Conservation (phyloP, 37 sponge, comb jelly and placozoan genomes). For the Aphrocallistes beatrix region DNA sequence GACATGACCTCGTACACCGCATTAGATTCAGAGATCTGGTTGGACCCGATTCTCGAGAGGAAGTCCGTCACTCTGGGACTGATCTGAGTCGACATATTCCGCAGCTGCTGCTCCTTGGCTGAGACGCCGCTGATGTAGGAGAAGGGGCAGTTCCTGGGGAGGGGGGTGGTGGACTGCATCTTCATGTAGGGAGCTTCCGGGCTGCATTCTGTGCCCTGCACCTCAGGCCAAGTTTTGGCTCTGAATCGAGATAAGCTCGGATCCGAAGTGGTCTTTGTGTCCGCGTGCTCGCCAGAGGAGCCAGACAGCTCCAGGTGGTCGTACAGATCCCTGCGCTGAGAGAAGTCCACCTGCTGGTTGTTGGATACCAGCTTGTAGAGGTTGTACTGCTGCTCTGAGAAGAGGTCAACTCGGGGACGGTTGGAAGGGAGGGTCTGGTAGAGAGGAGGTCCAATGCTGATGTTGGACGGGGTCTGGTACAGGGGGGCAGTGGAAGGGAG, state of each 20-base stretch:
- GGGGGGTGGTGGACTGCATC: background rate
- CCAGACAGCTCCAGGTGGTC: no score
- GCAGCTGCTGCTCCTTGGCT: background rate
- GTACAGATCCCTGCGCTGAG: background rate
- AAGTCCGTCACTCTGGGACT: background rate
- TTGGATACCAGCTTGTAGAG: background rate
- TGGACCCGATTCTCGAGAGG: background rate
- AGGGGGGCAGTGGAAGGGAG: background rate
- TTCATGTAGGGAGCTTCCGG: background rate
- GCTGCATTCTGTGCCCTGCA: background rate
- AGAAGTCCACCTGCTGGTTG: background rate
- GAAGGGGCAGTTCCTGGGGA: background rate
- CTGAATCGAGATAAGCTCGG: background rate
- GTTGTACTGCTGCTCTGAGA: background rate
- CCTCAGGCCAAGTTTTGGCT: background rate
- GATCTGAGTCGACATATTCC: background rate
- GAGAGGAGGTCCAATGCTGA: background rate
- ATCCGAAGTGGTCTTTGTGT: background rate
- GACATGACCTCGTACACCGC: background rate
- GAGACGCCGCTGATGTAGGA: background rate
- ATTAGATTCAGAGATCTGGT: background rate
- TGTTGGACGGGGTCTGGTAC: background rate
- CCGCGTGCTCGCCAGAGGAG: no score
- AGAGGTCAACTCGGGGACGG: background rate
- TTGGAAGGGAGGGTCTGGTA: constrained; percentile 9